Conservation (phyloP, 2,888 invertebrate genomes). For the Eustalomyia histrio region DNA sequence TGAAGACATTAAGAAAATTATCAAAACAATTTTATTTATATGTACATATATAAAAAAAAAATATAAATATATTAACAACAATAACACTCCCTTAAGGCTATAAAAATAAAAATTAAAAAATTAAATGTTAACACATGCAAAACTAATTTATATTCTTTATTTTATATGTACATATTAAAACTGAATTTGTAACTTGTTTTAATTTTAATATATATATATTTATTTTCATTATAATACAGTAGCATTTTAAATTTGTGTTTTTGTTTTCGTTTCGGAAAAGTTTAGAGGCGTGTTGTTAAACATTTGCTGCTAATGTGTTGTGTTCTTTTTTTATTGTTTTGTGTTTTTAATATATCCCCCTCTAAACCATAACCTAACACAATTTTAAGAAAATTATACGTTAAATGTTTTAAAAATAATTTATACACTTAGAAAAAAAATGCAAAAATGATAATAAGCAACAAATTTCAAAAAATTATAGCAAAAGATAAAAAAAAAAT, state of each 20-base stretch:
- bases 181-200: not conserved
- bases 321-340: slow-evolving; percentile 7
- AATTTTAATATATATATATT: not conserved
- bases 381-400: slow-evolving; percentile 34
- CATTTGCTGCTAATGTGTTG: slow-evolving; percentile 42
- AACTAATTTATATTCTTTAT: not conserved
- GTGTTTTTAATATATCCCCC: slow-evolving; percentile 37
- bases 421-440: slow-evolving; percentile 17
- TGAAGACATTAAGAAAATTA: not conserved
- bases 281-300: slow-evolving; percentile 49
- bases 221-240: not conserved
- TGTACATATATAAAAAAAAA: no score
- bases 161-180: not conserved
- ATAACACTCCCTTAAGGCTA: not conserved
- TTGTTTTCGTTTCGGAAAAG: not conserved
- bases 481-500: no score
- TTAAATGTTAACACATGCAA: slow-evolving; percentile 1
- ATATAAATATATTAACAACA: no score
- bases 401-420: slow-evolving; percentile 18
- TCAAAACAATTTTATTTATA: not conserved
- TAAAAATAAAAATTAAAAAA: not conserved
- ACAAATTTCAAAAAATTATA: no score
- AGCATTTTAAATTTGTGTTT: slow-evolving; percentile 17
- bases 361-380: slow-evolving; percentile 59
- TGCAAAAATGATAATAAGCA: not conserved